Evolutionary conservation across 2,888 invertebrate species (phyloP).

Genomic region (Microdon myrmicae): DNA sequence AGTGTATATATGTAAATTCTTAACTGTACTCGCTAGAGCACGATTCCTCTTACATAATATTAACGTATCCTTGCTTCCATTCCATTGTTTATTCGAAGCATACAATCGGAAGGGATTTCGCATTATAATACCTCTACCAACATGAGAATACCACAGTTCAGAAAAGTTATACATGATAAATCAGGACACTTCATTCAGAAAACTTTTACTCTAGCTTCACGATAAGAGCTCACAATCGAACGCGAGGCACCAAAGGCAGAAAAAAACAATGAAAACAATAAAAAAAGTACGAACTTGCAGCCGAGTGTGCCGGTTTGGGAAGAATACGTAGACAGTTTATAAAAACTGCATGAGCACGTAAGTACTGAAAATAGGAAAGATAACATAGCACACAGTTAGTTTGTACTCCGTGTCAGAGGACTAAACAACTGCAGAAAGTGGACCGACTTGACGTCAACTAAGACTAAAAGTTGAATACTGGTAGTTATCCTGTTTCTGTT

Average conservation of each 20-base stretch:
- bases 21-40: conserved; percentile 33
- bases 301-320: neutral
- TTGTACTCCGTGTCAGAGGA: conserved; percentile 27
- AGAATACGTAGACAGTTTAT: conserved; percentile 20
- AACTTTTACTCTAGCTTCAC: conserved; percentile 43
- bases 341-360: conserved; percentile 37
- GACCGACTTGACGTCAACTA: conserved; percentile 38
- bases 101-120: conserved; percentile 36
- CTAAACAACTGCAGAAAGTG: conserved; percentile 43
- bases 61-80: conserved; percentile 34
- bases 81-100: conserved; percentile 42
- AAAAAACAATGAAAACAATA: conserved; percentile 12
- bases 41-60: conserved; percentile 40
- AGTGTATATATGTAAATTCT: conserved; percentile 36
- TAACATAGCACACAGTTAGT: conserved; percentile 15
- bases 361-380: conserved; percentile 21
- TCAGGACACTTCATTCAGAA: conserved; percentile 51
- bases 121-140: conserved; percentile 41
- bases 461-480: conserved; percentile 33
- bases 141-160: conserved; percentile 35
- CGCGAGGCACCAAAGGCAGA: too few species aligned
- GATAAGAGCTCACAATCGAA: conserved; percentile 42
- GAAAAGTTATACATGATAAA: conserved; percentile 50
- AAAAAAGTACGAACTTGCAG: neutral
- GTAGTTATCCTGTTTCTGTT: conserved; percentile 18